Conservation (phyloP, 2,888 invertebrate species). For the Phyllotreta cruciferae region DNA sequence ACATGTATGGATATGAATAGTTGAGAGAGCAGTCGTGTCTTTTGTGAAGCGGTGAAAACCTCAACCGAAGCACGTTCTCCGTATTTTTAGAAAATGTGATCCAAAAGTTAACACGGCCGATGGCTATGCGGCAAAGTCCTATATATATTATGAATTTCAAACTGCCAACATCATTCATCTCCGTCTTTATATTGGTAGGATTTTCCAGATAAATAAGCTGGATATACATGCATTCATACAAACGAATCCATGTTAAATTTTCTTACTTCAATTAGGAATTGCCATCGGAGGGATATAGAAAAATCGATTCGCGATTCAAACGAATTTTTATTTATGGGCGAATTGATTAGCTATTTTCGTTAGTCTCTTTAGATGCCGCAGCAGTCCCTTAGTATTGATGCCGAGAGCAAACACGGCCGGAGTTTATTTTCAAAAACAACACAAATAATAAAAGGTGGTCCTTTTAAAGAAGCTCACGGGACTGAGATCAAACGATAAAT, state of each 20-base stretch:
- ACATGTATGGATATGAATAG: slow-evolving; percentile 44
- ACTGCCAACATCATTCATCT: slow-evolving; percentile 8
- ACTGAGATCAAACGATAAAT: slow-evolving; percentile 17
- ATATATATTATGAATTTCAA: slow-evolving; percentile 19
- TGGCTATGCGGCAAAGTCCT: slow-evolving; percentile 18
- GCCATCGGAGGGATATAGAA: no score
- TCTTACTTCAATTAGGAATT: no score
- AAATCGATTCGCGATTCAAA: no score
- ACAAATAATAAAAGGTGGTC: slow-evolving; percentile 18
- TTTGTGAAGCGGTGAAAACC: slow-evolving; percentile 40
- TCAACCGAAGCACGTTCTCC: slow-evolving; percentile 42
- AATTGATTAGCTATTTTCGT: no score
- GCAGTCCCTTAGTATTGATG: no score
- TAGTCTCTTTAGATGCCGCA: no score
- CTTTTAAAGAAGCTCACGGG: neutral
- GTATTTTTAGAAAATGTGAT: slow-evolving; percentile 43
- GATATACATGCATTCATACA: no score
- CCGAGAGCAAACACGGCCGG: no score
- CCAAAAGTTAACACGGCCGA: slow-evolving; percentile 34
- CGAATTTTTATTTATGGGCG: no score
- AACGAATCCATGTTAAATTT: no score
- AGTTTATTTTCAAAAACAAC: slow-evolving; percentile 8
- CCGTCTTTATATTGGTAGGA: slow-evolving; percentile 3
- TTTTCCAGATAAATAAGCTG: neutral
- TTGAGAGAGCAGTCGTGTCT: slow-evolving; percentile 41